phyloP scores from a whole-genome alignment of 2,797 vertebrate genomes.

The Pipistrellus pygmaeus region DNA sequence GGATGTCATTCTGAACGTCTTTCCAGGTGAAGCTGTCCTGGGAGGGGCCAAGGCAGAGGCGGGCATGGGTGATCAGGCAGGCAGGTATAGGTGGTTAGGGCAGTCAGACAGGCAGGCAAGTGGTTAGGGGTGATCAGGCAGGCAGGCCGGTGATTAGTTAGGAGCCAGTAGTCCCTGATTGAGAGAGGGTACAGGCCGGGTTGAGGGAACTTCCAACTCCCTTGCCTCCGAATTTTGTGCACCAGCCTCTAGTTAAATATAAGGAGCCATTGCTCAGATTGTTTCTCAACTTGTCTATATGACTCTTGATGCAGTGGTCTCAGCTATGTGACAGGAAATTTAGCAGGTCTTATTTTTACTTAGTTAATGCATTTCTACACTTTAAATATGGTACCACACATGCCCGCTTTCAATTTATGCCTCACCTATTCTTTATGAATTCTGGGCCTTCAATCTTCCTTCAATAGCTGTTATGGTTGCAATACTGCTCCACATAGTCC shows the following conservation, averaged over 20 bases:
- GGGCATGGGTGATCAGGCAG: too few relatives aligned
- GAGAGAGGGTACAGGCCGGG: too few relatives aligned
- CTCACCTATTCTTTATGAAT: conserved; percentile 61
- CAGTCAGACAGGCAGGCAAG: too few relatives aligned
- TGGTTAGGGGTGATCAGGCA: too few relatives aligned
- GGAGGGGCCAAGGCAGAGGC: too few relatives aligned
- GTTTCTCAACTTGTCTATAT: neutral
- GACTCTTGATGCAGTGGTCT: neutral
- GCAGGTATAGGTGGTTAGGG: too few relatives aligned
- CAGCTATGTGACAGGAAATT: conserved; percentile 13
- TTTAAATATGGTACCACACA: conserved; percentile 44
- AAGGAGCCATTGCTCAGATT: neutral
- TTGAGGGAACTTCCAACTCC: too few relatives aligned
- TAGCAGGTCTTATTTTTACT: conserved; percentile 43
- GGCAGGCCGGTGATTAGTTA: too few relatives aligned
- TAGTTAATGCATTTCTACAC: conserved; percentile 45
- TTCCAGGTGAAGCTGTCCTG: too few relatives aligned
- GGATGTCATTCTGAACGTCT: too few relatives aligned
- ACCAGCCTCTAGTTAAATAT: neutral
- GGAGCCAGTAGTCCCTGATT: too few relatives aligned
- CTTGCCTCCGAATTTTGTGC: too few relatives aligned
- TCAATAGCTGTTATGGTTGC: neutral
- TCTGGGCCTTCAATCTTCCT: conserved; percentile 38
- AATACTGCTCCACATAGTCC: neutral
- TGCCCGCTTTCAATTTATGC: conserved; percentile 49